phyloP scores from a whole-genome alignment of 2,113 vertebrate species.

The Xiphophorus maculatus region DNA sequence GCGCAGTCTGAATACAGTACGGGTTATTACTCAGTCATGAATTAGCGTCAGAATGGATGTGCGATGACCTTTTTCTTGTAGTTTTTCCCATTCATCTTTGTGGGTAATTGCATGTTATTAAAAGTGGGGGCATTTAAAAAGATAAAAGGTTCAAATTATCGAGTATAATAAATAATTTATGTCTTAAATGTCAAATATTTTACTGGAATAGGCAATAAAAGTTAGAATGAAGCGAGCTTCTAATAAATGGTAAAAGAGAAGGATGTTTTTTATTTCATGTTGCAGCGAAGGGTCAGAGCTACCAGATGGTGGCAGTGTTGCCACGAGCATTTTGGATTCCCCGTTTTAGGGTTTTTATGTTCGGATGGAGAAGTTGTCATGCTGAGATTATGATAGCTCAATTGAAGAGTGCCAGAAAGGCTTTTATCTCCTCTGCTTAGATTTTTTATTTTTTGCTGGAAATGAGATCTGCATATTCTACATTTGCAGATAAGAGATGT shows the following conservation, averaged over 20 bases:
- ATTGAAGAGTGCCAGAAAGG: neutral
- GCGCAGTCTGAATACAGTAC: slow-evolving; percentile 12
- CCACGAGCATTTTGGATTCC: slow-evolving; percentile 51
- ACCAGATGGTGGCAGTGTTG: slow-evolving; percentile 81
- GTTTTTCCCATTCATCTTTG: neutral
- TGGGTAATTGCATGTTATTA: neutral
- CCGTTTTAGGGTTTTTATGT: slow-evolving; percentile 29
- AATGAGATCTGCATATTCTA: neutral
- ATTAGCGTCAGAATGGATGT: slow-evolving; percentile 10
- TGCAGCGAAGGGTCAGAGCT: slow-evolving; percentile 33
- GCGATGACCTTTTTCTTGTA: slow-evolving; percentile 5
- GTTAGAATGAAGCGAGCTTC: neutral
- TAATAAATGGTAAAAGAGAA: neutral
- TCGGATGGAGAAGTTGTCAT: slow-evolving; percentile 26
- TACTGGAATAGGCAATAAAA: neutral
- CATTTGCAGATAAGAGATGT: neutral
- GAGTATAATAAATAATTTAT: neutral
- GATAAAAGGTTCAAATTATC: slow-evolving; percentile 5
- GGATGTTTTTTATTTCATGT: neutral
- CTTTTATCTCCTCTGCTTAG: slow-evolving; percentile 4
- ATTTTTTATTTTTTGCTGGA: neutral
- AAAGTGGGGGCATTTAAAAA: slow-evolving; percentile 1
- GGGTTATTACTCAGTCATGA: slow-evolving; percentile 7
- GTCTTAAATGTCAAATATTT: neutral
- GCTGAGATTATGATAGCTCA: slow-evolving; percentile 14